These are phyloP conservation scores for Periparus ater DNA, from an alignment of 2,797 vertebrate species.

Conservation along the genomic window DNA sequence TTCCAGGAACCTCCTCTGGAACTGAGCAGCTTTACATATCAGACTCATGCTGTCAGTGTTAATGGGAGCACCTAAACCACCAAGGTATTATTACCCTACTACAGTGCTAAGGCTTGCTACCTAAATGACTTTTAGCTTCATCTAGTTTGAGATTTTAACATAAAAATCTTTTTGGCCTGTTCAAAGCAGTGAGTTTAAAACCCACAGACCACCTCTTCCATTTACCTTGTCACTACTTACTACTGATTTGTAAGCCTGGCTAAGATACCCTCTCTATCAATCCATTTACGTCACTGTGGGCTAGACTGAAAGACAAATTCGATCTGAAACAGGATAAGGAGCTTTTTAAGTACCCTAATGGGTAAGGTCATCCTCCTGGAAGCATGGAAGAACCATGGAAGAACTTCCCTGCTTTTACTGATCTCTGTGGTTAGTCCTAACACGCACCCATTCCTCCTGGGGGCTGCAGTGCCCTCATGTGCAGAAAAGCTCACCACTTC, in stretches of 20 bases:
- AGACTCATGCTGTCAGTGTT: background rate
- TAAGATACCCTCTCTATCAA: background rate
- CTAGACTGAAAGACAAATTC: background rate
- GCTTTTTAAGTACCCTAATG: background rate
- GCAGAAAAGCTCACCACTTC: background rate
- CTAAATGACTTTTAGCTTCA: background rate
- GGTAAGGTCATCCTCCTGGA: background rate
- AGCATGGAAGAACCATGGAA: background rate
- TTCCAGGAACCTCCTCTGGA: slow-evolving; percentile 1
- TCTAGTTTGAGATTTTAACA: background rate
- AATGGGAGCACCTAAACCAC: background rate
- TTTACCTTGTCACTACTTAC: background rate
- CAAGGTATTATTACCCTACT: background rate
- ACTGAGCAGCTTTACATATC: background rate
- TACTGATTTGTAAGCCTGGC: background rate
- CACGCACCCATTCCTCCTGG: background rate
- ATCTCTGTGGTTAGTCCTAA: background rate
- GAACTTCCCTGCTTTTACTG: background rate
- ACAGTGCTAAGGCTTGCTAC: background rate
- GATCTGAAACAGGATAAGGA: background rate
- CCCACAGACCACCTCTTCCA: background rate
- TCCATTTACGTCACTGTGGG: background rate
- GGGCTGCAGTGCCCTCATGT: background rate
- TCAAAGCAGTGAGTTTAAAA: background rate
- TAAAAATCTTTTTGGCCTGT: background rate